Base-by-base conservation (phyloP, 53 echinoderm and acorn worm species). In the Pentamera pediparva region DNA sequence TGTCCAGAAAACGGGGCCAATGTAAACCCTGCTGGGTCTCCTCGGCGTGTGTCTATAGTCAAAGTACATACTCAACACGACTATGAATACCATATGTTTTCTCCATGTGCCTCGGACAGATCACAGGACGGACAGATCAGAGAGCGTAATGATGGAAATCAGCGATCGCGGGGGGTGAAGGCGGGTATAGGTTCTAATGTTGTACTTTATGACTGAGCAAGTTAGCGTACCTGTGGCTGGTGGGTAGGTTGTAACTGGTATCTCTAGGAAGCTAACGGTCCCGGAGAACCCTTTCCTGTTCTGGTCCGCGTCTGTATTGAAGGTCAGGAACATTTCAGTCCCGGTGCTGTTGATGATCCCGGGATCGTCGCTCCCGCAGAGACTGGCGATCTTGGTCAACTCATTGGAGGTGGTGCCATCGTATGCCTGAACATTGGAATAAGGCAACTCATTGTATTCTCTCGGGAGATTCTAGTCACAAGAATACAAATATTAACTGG, bases 371-470 rank as follows among this genome's bases (percentile, higher is more conserved):
- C 41, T 28, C 4, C 67, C 67, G 27, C 67, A 67, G 30, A 67
- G 43, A 3, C 41, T 43, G 5, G 67, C 67, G 27, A 67, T 41
- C 30, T 5, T 0, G 41, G 40, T 67, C 9, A 45, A 67, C 22
- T 12, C 3, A 4, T 11, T 25, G 3, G 40, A 5, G 13, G 67
- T 47, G 2, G 43, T 30, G 28, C 30, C 27, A 31, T 67, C 27
- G 45, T 67, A 67, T 67, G 45, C 29, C 67, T 67, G 48, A 3
- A 54, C 6, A 15, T n/a, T n/a, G n/a, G n/a, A n/a, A n/a, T n/a
- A n/a, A n/a, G n/a, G n/a, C n/a, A n/a, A n/a, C n/a, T n/a, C n/a
- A n/a, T n/a, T n/a, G n/a, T n/a, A n/a, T n/a, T n/a, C n/a, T n/a
- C n/a, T n/a, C n/a, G n/a, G n/a, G n/a, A n/a, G n/a, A n/a, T n/a